phyloP scores from a whole-genome alignment of 2,797 vertebrate species.

The Scolopax rusticola region DNA sequence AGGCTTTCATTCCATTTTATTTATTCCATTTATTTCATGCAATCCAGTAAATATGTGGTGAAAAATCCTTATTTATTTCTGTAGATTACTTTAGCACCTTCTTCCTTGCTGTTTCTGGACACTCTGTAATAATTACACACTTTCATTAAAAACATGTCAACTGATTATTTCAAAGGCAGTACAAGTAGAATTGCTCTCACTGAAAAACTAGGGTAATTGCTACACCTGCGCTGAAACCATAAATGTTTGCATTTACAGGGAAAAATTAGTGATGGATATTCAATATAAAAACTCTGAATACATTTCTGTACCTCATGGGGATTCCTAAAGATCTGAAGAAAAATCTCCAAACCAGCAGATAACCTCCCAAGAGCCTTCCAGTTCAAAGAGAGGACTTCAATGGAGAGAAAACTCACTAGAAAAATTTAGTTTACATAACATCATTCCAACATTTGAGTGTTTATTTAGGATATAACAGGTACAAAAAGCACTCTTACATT shows the following conservation, averaged over 20 bases:
- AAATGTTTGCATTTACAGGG: constrained; percentile 33
- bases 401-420: not conserved
- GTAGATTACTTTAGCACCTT: not conserved
- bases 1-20: not conserved
- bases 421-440: not conserved
- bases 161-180: constrained; percentile 2
- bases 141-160: not conserved
- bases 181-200: constrained; percentile 6
- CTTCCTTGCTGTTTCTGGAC: not conserved
- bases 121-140: not conserved
- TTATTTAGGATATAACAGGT: not conserved
- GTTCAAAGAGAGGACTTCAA: not conserved
- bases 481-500: not conserved
- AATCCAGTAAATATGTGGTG: not conserved
- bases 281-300: constrained; percentile 29
- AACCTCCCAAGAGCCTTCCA: not conserved
- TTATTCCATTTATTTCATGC: not conserved
- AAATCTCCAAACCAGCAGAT: constrained; percentile 37
- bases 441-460: not conserved
- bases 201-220: constrained; percentile 29
- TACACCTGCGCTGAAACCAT: not conserved
- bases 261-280: constrained; percentile 56
- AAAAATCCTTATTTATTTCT: not conserved
- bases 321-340: not conserved
- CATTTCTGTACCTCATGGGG: not conserved